Base-by-base conservation (phyloP, 2,888 invertebrate genomes). In the Zele albiditarsus region DNA sequence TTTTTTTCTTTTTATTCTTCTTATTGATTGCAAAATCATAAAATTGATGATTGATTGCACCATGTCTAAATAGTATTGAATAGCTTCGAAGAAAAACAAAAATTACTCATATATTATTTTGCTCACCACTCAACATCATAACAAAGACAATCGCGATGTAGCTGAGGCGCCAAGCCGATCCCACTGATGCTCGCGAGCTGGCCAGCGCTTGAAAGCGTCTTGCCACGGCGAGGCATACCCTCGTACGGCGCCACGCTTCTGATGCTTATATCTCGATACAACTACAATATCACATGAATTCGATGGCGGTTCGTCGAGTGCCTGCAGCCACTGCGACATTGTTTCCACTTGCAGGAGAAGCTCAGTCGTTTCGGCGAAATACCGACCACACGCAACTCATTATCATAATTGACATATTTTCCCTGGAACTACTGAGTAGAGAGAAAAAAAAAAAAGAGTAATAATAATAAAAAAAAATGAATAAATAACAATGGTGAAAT, bases 221-320 rank as follows among this genome's bases (percentile, higher is more conserved):
- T 82, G 80, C 81, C 82, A 82, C 81, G 81, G 79, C 82, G 82
- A 79, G 81, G 85, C 85, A 85, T 85, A 78, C 82, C 84, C 84
- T 82, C 80, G 80, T 80, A 81, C 80, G 79, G 79, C 81, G 78
- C 78, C 77, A 72, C 77, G 79, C 75, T 75, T 63, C 71, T 79
- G 79, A 70, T 65, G 73, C 71, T 72, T 71, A 77, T 76, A 67
- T 74, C 75, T 66, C 75, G 74, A 78, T 68, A 66, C 68, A 70
- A 77, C 70, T 38, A 70, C 73, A 80, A 73, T 81, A 80, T 80
- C 80, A 80, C 85, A 84, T 82, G 81, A 82, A 79, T 84, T 80
- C 78, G 84, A 85, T 81, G 84, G 82, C 79, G 84, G 83, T 80
- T 85, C 84, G 82, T 85, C 84, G 77, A 84, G 81, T 77, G 83